Percentiles rank a stretch among this genome's conserved stretches.
Conservation (phyloP, 2,113 vertebrate genomes). For the Heloderma charlesbogerti region DNA sequence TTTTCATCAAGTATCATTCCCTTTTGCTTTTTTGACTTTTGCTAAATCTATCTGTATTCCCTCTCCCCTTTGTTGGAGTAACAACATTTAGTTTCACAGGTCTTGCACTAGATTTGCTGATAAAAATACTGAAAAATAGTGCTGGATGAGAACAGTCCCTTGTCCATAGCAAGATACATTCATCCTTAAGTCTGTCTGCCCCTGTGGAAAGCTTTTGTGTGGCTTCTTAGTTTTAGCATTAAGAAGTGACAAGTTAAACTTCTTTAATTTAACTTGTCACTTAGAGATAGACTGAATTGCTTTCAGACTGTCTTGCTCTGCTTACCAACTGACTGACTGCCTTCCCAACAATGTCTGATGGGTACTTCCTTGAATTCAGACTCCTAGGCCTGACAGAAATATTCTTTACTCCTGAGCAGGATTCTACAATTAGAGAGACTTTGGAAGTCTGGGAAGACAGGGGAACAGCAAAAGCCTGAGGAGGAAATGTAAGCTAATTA, state of each 20-base stretch:
- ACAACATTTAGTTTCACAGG: rapidly evolving
- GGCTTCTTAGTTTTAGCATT: not conserved
- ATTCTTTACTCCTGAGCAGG: not conserved
- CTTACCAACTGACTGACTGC: not conserved
- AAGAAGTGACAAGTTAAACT: too few species aligned
- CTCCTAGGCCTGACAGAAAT: not conserved
- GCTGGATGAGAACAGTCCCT: not conserved
- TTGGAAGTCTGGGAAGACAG: not conserved
- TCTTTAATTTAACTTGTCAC: not conserved
- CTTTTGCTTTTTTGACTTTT: not conserved
- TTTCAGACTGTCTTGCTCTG: not conserved
- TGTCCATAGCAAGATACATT: not conserved
- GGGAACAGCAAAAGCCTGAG: not conserved
- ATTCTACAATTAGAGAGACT: not conserved
- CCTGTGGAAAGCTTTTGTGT: not conserved
- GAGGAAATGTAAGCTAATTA: not conserved
- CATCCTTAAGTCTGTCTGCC: not conserved
- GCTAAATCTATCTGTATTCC: conserved; percentile 14
- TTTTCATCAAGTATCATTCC: not conserved
- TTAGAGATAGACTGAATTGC: not conserved
- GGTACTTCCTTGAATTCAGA: not conserved
- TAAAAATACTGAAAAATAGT: conserved; percentile 33
- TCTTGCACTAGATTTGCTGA: conserved; percentile 1
- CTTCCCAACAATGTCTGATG: not conserved
- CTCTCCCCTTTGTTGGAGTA: not conserved